Percentiles rank a stretch among this genome's conserved stretches.
Conservation (phyloP, 2,797 vertebrate species). For the Hypotaenidia okinawae region DNA sequence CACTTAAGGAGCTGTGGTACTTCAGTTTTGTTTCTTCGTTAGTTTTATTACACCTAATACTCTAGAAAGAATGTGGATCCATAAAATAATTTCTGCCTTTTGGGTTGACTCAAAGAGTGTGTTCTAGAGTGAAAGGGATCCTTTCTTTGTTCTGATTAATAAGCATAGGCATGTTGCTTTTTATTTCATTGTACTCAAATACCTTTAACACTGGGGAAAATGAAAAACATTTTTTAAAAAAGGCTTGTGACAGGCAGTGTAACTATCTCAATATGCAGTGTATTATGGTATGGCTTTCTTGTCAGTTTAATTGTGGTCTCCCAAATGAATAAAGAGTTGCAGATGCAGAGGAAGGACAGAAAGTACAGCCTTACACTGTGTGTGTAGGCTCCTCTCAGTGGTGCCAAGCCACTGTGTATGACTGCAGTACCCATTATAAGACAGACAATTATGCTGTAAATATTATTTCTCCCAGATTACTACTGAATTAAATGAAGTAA, state of each 20-base stretch:
- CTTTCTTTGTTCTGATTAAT: not conserved
- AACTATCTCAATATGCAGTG: not conserved
- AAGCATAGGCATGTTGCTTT: not conserved
- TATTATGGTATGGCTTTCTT: not conserved
- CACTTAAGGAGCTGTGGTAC: not conserved
- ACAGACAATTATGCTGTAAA: not conserved
- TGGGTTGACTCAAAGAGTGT: not conserved
- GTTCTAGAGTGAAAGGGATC: not conserved
- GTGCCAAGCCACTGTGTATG: not conserved
- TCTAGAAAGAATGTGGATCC: not conserved
- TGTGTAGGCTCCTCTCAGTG: not conserved
- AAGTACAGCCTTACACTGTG: not conserved
- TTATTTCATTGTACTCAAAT: not conserved
- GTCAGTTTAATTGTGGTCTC: not conserved
- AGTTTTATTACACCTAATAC: not conserved
- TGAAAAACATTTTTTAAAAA: not conserved
- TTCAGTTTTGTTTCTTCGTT: not conserved
- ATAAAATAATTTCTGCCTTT: not conserved
- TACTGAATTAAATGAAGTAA: not conserved
- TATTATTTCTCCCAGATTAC: not conserved
- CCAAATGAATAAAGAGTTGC: not conserved
- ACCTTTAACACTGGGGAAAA: not conserved
- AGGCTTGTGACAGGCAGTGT: not conserved
- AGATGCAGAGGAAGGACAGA: not conserved
- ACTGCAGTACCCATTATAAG: not conserved